Percentiles rank a stretch among this genome's conserved stretches.
Conservation (phyloP, 2,113 vertebrate species). For the Prionailurus viverrinus region DNA sequence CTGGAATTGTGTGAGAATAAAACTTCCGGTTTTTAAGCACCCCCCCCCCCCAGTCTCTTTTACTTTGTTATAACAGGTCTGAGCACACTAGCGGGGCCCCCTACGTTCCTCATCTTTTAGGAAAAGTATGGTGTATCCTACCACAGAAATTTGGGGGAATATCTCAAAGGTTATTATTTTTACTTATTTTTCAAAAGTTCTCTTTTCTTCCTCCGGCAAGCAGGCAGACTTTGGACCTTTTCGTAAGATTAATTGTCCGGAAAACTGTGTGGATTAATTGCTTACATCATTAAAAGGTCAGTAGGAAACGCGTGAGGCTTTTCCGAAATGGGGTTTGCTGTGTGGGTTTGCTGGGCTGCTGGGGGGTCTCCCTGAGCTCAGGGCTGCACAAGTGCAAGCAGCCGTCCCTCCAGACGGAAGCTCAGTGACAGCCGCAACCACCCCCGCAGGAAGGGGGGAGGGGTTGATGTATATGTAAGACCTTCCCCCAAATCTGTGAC, state of each 20-base stretch:
- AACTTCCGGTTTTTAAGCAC: background rate
- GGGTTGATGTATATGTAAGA: fast-evolving
- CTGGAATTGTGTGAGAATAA: background rate
- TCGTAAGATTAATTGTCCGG: conserved; percentile 1
- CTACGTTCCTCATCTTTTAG: too few species aligned
- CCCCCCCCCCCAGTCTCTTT: background rate
- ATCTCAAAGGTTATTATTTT: background rate
- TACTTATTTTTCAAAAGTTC: background rate
- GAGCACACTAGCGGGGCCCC: fast-evolving
- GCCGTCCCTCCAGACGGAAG: fast-evolving
- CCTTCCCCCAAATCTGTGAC: background rate
- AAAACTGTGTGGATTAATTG: background rate
- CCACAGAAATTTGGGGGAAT: background rate
- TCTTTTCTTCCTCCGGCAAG: background rate
- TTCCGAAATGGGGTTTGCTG: background rate
- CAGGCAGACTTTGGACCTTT: background rate
- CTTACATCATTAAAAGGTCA: background rate
- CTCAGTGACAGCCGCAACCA: fast-evolving
- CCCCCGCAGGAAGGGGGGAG: fast-evolving
- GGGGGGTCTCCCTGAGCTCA: background rate
- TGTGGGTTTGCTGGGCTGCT: background rate
- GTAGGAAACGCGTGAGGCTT: background rate
- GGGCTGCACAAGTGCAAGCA: fast-evolving
- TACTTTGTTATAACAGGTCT: background rate
- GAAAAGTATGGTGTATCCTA: background rate